phyloP scores from a whole-genome alignment of 1,140 invertebrate genomes.

The Steinernema feltiae region DNA sequence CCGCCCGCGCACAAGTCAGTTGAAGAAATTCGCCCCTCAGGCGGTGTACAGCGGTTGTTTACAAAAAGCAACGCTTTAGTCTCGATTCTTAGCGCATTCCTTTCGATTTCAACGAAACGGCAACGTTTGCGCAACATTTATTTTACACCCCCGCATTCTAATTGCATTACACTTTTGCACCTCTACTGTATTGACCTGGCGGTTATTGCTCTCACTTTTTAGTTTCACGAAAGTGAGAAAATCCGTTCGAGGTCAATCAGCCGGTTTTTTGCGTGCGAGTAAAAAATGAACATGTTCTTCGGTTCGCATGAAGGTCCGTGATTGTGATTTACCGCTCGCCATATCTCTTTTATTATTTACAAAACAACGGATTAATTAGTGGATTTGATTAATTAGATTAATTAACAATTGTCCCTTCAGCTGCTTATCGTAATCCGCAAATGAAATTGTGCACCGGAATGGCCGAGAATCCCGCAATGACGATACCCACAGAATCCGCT shows the following conservation, averaged over 20 bases:
- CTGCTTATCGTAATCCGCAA: no score
- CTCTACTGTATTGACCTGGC: no score
- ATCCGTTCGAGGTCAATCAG: neutral
- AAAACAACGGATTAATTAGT: no score
- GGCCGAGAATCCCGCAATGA: constrained; percentile 32
- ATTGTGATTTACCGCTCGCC: neutral
- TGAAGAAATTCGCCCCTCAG: neutral
- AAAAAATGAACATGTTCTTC: neutral
- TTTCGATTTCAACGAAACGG: constrained; percentile 3
- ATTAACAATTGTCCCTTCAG: no score
- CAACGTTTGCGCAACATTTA: neutral
- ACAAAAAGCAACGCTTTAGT: neutral
- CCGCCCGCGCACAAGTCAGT: neutral
- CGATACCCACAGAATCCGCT: constrained; percentile 34
- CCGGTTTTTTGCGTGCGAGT: neutral
- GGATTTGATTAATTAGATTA: no score
- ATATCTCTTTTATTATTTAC: neutral
- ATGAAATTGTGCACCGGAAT: constrained; percentile 33
- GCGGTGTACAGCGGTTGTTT: constrained; percentile 5
- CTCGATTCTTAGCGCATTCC: neutral
- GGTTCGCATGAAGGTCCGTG: neutral
- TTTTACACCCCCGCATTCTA: neutral
- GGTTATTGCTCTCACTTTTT: neutral
- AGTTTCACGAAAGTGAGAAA: neutral
- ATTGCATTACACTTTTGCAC: no score